Evolutionary conservation across 2,888 invertebrate genomes (phyloP).

Genomic region (Alloplasta piceator): DNA sequence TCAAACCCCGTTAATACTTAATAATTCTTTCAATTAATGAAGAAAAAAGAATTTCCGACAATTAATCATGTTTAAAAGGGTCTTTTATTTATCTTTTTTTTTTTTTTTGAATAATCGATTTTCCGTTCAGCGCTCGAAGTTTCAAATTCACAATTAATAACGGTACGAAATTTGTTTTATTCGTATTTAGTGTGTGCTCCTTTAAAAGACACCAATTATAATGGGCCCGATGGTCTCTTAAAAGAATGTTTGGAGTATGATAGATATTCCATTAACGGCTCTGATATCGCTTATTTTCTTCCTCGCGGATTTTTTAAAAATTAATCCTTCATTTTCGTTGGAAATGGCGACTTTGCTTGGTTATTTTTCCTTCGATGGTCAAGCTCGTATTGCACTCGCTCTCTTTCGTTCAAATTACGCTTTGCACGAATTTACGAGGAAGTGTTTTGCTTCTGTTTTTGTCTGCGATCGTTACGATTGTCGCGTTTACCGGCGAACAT

Average conservation of each 20-base stretch:
- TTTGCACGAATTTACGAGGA: slow-evolving; percentile 41
- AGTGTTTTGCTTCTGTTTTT: slow-evolving; percentile 53
- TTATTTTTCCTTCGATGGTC: slow-evolving; percentile 19
- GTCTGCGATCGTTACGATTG: slow-evolving; percentile 76
- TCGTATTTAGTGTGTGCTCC: too few species aligned
- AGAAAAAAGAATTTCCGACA: too few species aligned
- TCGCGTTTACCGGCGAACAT: slow-evolving; percentile 79
- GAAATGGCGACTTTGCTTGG: background rate
- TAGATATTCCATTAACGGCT: background rate
- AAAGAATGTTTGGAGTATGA: slow-evolving; percentile 17
- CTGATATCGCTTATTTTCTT: slow-evolving; percentile 3
- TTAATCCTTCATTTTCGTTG: slow-evolving; percentile 18
- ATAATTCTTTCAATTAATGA: too few species aligned
- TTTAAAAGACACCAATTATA: too few species aligned
- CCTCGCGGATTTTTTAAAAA: slow-evolving; percentile 41
- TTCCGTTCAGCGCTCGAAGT: background rate
- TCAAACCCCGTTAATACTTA: too few species aligned
- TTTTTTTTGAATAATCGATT: background rate
- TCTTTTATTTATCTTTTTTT: background rate
- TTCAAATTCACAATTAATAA: background rate
- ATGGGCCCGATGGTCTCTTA: background rate
- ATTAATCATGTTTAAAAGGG: background rate
- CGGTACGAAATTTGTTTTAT: too few species aligned
- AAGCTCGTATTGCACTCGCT: slow-evolving; percentile 47
- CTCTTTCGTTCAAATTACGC: background rate